Conservation (phyloP, 2,888 invertebrate species). For the Leptinotarsa rubiginosa region DNA sequence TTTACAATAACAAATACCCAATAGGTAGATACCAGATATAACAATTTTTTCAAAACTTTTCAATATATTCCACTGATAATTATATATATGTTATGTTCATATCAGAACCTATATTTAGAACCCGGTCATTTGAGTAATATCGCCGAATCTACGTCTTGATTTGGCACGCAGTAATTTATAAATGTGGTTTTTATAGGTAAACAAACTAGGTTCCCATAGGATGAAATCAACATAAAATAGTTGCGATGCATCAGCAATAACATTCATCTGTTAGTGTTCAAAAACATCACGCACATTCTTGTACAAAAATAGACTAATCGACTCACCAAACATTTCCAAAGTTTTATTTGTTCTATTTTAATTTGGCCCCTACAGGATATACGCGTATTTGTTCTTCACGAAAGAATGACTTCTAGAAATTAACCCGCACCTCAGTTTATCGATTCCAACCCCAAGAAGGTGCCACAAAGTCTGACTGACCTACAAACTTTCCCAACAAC, state of each 20-base stretch:
- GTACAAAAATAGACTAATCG: conserved; percentile 21
- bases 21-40: no score
- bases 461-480: conserved; percentile 39
- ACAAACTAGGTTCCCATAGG: background rate
- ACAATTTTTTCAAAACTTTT: no score
- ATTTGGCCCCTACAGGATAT: background rate
- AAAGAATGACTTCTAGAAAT: conserved; percentile 12
- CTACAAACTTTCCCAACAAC: conserved; percentile 30
- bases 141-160: background rate
- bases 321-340: conserved; percentile 28
- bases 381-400: conserved; percentile 4
- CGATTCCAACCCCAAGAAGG: conserved; percentile 30
- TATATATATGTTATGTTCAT: no score
- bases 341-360: conserved; percentile 7
- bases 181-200: background rate
- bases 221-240: conserved; percentile 1
- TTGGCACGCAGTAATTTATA: background rate
- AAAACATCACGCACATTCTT: conserved; percentile 26
- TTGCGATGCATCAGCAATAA: conserved; percentile 22
- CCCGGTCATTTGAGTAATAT: no score
- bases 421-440: conserved; percentile 20
- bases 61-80: no score
- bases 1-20: no score
- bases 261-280: conserved; percentile 16
- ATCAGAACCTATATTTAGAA: no score